phyloP scores from a whole-genome alignment of 2,113 vertebrate genomes.

The Calypte anna region DNA sequence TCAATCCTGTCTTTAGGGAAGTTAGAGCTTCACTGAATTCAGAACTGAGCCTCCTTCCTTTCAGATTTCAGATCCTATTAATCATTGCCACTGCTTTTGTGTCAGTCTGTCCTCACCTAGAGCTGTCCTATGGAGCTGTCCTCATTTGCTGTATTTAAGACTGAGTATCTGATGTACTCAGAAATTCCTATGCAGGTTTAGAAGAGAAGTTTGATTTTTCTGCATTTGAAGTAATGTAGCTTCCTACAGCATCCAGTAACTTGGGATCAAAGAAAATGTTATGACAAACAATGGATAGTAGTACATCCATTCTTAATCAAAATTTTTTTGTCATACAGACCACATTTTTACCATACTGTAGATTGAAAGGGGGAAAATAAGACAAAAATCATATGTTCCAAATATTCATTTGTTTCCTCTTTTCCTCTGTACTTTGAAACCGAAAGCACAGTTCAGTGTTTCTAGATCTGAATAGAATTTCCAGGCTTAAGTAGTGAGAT shows the following conservation, averaged over 20 bases:
- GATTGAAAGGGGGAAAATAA: neutral
- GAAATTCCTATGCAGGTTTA: neutral
- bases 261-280: neutral
- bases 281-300: neutral
- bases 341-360: neutral
- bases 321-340: neutral
- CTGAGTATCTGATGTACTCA: neutral
- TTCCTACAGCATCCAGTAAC: neutral
- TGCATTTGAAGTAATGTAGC: neutral
- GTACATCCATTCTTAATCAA: neutral
- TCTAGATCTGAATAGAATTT: neutral
- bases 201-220: neutral
- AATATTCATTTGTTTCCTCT: neutral
- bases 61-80: neutral
- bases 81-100: neutral
- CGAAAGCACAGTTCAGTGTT: neutral
- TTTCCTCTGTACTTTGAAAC: neutral
- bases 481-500: neutral
- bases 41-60: neutral
- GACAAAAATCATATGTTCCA: neutral
- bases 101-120: neutral
- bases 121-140: neutral
- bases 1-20: neutral
- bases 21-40: neutral
- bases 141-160: neutral